These are phyloP conservation scores for Mustelus asterias DNA, from an alignment of 2,113 vertebrate genomes.

Conservation along the genomic window DNA sequence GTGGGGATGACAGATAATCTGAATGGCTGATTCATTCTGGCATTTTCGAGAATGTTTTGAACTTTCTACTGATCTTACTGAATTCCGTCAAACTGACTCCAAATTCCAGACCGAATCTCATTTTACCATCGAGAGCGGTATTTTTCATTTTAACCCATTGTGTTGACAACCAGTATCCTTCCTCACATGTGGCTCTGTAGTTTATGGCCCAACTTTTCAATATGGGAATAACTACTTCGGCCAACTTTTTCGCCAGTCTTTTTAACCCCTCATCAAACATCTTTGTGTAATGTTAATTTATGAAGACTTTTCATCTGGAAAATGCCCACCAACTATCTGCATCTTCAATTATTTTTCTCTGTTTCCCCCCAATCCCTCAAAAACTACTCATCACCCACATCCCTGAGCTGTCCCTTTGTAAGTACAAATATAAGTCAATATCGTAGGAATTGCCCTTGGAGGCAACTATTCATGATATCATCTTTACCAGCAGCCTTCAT, in stretches of 20 bases:
- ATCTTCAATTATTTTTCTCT: not conserved
- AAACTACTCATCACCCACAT: not conserved
- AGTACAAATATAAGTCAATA: not conserved
- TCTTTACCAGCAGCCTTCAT: not conserved
- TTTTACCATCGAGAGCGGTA: not conserved
- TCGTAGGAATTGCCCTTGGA: not conserved
- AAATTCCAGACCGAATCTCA: not conserved
- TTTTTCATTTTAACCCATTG: not conserved
- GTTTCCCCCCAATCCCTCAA: not conserved
- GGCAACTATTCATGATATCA: not conserved
- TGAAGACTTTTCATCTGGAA: not conserved
- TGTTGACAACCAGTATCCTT: not conserved
- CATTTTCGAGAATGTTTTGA: too few species aligned
- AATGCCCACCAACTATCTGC: not conserved
- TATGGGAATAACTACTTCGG: too few species aligned
- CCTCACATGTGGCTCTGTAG: not conserved
- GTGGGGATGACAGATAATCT: too few species aligned
- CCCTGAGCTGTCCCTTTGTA: not conserved
- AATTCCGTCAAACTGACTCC: not conserved
- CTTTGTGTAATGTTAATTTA: too few species aligned
- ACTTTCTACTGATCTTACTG: not conserved
- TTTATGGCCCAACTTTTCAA: too few species aligned
- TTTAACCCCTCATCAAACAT: too few species aligned
- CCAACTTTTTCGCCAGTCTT: too few species aligned
- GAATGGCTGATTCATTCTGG: too few species aligned